A percentile compares a stretch with the other conserved stretches of the same genome.
phyloP scores from a whole-genome alignment of 2,797 vertebrate species.

The Aselliscus stoliczkanus region DNA sequence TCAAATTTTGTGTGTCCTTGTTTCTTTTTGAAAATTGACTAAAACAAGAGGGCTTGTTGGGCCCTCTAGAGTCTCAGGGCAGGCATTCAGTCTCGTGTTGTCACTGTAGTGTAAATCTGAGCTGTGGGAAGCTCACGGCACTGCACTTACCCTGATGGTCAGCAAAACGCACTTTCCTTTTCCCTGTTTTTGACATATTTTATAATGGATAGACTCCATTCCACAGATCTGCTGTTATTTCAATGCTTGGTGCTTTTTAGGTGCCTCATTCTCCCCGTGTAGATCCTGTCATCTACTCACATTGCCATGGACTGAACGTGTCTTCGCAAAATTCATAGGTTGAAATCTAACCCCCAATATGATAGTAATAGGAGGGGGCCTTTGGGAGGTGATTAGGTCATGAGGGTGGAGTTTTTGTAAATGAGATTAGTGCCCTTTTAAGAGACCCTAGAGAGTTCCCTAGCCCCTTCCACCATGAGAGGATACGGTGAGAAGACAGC shows the following conservation, averaged over 20 bases:
- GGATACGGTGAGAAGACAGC: not conserved
- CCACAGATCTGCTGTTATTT: not conserved
- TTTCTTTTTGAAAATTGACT: not conserved
- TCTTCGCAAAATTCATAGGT: not conserved
- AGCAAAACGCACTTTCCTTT: not conserved
- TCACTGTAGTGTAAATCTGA: no score
- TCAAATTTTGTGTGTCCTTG: not conserved
- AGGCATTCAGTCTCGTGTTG: not conserved
- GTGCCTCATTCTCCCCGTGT: not conserved
- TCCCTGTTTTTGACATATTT: not conserved
- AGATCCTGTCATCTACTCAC: not conserved
- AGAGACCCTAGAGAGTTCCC: not conserved
- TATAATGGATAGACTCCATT: not conserved
- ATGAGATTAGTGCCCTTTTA: not conserved
- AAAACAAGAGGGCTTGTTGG: not conserved
- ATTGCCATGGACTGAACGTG: not conserved
- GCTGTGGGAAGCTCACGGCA: no score
- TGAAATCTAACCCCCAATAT: not conserved
- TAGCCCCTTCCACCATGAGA: not conserved
- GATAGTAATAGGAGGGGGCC: not conserved
- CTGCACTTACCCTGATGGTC: not conserved
- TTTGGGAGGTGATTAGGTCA: not conserved
- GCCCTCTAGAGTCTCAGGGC: rapidly evolving
- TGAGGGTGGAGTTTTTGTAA: not conserved
- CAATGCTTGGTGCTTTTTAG: not conserved